phyloP scores from a whole-genome alignment of 2,113 vertebrate genomes.

The Triplophysa tibetana region DNA sequence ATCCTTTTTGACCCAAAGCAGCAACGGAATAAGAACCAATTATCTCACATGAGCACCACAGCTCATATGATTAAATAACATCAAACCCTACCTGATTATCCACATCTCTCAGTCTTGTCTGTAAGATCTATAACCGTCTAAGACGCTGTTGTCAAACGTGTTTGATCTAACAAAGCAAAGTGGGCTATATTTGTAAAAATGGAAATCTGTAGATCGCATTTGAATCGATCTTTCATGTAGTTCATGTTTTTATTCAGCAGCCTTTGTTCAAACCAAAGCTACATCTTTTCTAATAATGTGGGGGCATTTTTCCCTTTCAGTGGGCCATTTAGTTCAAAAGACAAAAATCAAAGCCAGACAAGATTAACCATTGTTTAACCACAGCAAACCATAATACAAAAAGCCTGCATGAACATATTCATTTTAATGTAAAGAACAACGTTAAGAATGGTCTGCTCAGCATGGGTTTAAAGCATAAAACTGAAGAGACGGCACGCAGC shows the following conservation, averaged over 20 bases:
- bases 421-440: background rate
- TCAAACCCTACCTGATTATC: background rate
- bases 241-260: slow-evolving; percentile 37
- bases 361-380: background rate
- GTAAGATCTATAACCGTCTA: background rate
- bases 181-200: slow-evolving; percentile 5
- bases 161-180: slow-evolving; percentile 13
- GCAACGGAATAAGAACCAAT: background rate
- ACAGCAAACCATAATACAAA: background rate
- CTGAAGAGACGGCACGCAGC: background rate
- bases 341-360: slow-evolving; percentile 26
- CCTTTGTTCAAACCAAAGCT: slow-evolving; percentile 13
- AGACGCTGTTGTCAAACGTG: background rate
- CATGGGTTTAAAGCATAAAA: background rate
- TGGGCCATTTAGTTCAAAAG: slow-evolving; percentile 5
- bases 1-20: too few species aligned
- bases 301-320: background rate
- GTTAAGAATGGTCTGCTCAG: background rate
- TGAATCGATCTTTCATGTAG: slow-evolving; percentile 30
- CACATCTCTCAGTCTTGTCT: background rate
- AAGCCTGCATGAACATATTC: background rate
- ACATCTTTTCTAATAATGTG: background rate
- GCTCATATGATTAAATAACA: background rate
- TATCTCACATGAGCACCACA: background rate
- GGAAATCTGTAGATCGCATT: background rate